Evolutionary conservation across 2,888 invertebrate genomes (phyloP), one percentile per base, ranked within the genome.

Genomic region (Erebia aethiops): DNA sequence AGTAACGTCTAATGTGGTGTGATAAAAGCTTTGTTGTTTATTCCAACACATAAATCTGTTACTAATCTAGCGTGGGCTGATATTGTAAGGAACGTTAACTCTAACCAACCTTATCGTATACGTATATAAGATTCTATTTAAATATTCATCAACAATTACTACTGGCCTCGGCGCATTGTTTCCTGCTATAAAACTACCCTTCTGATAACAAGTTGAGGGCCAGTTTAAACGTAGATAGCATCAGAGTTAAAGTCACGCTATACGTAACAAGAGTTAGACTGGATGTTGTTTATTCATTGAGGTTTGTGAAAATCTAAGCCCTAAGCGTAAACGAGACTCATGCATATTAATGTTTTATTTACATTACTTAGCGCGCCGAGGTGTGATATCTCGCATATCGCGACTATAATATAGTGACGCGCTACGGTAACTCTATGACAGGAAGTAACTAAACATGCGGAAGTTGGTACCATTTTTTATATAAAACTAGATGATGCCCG

Each of bases 301-400:
- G 82, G 81, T 82, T 82, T 81, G 84, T 84, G 84, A 83, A 88
- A 91, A 90, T 90, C 90, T 88, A 87, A 88, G 85, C 84, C 81
- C 80, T 21, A 51, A 21, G 18, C 26, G 26, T 49, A 63, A 63
- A 64, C 54, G 49, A 52, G 41, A 16, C 64, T 54, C 54, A 54
- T 41, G n/a, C 52, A 64, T 64, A 64, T 64, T 64, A 49, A 49
- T 62, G 49, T 49, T 49, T 49, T 62, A 61, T 61, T 61, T 61
- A 49, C 49, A 49, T 62, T 60, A 16, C 60, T 60, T 61, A 61
- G 43, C 43, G 43, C 61, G 11, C 46, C 61, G 61, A 61, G 61
- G 61, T 61, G 61, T 61, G 43, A 61, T 43, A 5, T 43, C 14
- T 57, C 7, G 9, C 16, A 1, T 16, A n/a, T 16, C 10, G 10